Conservation (phyloP, 2,888 invertebrate species). For the Drosophila borborema region DNA sequence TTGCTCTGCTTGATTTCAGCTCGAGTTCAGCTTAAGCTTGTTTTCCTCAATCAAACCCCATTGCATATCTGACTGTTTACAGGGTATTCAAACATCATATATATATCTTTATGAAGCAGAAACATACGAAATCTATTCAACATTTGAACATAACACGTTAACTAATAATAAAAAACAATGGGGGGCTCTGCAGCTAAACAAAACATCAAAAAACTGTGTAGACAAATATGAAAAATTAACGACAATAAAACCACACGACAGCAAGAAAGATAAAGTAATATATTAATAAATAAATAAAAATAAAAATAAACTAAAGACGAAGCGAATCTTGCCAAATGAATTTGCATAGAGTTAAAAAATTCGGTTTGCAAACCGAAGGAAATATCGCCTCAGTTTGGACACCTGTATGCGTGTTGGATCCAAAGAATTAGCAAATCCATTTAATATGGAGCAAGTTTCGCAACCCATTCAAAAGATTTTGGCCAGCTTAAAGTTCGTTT, state of each 20-base stretch:
- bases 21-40: background rate
- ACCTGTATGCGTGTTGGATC: slow-evolving; percentile 30
- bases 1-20: background rate
- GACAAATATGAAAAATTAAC: slow-evolving; percentile 23
- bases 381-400: slow-evolving; percentile 7
- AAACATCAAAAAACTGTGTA: background rate
- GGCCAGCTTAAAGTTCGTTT: background rate
- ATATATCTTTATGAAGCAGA: background rate
- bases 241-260: slow-evolving; percentile 24
- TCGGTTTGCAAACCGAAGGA: slow-evolving; percentile 8
- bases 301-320: background rate
- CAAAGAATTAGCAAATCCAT: slow-evolving; percentile 20
- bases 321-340: slow-evolving; percentile 17
- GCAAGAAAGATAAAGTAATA: background rate
- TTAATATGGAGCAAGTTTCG: slow-evolving; percentile 25
- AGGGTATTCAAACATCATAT: slow-evolving; percentile 8
- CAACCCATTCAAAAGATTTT: slow-evolving; percentile 6
- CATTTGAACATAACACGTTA: slow-evolving; percentile 8
- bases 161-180: slow-evolving; percentile 36
- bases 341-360: slow-evolving; percentile 42
- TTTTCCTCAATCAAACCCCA: background rate
- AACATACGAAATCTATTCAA: slow-evolving; percentile 22
- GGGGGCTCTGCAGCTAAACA: background rate
- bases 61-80: background rate
- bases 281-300: background rate